Conservation (phyloP, 1,140 invertebrate species). For the Anastrepha ludens region DNA sequence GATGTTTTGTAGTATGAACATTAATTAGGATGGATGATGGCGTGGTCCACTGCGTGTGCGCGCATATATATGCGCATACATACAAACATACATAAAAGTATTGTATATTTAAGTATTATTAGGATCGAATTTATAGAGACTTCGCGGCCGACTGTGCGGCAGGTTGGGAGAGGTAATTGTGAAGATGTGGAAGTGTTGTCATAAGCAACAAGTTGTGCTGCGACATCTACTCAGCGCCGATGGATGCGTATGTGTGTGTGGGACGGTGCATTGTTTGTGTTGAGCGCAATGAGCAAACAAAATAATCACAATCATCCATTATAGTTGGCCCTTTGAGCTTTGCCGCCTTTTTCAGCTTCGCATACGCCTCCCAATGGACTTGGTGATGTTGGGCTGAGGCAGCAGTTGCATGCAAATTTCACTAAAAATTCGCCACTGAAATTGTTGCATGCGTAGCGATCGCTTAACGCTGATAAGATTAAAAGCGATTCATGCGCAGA, state of each 20-base stretch:
- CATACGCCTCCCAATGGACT: background rate
- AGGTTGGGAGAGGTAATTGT: no score
- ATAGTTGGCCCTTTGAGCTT: background rate
- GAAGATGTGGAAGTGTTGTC: background rate
- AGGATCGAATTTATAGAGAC: conserved; percentile 8
- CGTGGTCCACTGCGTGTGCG: conserved; percentile 23
- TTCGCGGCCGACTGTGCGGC: background rate
- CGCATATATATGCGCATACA: background rate
- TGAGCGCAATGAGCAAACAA: conserved; percentile 39
- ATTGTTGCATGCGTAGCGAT: conserved; percentile 43
- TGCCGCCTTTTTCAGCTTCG: background rate
- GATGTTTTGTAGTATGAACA: conserved; percentile 45
- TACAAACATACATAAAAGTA: background rate
- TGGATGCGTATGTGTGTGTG: background rate
- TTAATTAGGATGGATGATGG: conserved; percentile 42
- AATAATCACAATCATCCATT: conserved; percentile 52
- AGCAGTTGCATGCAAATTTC: conserved; percentile 44
- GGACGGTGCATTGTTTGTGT: background rate
- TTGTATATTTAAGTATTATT: background rate
- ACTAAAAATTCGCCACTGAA: conserved; percentile 48
- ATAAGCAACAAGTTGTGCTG: background rate
- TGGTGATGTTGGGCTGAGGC: background rate
- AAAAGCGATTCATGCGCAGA: conserved; percentile 15
- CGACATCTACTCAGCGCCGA: background rate
- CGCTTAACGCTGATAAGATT: conserved; percentile 48